Evolutionary conservation across 2,113 vertebrate species (phyloP), one percentile per base, ranked within the genome.

Genomic region (Lethenteron camtschaticum): DNA sequence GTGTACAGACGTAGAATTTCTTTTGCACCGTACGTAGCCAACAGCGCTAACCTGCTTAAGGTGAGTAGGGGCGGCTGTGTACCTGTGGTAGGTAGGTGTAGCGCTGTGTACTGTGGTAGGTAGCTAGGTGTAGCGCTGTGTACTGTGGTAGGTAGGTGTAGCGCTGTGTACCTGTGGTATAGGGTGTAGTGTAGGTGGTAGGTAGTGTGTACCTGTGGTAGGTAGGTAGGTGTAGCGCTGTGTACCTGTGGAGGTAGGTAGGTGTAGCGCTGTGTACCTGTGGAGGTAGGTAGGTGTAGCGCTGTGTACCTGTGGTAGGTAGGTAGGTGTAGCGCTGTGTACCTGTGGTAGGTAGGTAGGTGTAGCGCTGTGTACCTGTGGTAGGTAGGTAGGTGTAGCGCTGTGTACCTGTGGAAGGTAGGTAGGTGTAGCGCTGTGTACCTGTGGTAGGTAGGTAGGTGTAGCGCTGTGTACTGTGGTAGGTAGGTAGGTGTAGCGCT

Each of bases 1-100:
- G 41, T 41, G 5, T 41, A 41, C 41, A 41, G 4, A 41, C 41
- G 41, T 41, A 6, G 41, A 6, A 41, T 41, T 41, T 41, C 4
- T 5, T 41, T 41, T 41, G 41, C 41, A 41, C 41, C 41, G 41
- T 41, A 41, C 41, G 41, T 41, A 41, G 41, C 41, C 5, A 41
- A 41, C 41, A 41, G 41, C 41, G 41, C 41, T 6, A 41, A 6
- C 6, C 24, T 41, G 24, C 24, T 3, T 41, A 41, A 41, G 60
- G 60, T 16, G 24, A 66, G 24, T 20, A n/a, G 10, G n/a, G n/a
- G 24, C 9, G n/a, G 2, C 60, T 20, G 10, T 9, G 24, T 66
- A 66, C 60, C 60, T 20, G 20, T n/a, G 60, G 20, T 66, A 20
- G 60, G 60, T 66, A 66, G 60, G 60, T n/a, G 20, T n/a, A 66